Conservation (phyloP, 2,888 invertebrate species). For the Rotaria magnacalcarata region DNA sequence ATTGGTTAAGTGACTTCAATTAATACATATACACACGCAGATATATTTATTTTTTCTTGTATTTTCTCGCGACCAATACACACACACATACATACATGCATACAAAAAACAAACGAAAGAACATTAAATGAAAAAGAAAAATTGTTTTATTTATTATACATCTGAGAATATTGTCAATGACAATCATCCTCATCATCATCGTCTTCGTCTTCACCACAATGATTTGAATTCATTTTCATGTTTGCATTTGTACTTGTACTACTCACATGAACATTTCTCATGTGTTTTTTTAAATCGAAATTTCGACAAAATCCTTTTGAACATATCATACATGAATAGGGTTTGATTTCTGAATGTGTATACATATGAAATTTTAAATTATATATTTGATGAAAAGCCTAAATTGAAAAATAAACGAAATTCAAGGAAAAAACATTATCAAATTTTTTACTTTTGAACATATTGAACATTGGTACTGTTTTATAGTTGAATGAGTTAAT, state of each 20-base stretch:
- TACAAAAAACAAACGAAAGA: background rate
- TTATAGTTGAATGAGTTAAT: constrained; percentile 72
- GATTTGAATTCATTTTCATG: background rate
- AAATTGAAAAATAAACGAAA: background rate
- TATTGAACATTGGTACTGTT: constrained; percentile 88
- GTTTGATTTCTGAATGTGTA: constrained; percentile 94
- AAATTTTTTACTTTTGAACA: constrained; percentile 66
- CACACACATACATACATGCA: background rate
- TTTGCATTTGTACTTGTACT: background rate
- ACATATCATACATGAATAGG: constrained; percentile 75
- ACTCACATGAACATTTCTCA: constrained; percentile 76
- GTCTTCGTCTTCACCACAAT: background rate
- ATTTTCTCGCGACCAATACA: background rate
- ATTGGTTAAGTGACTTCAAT: constrained; percentile 31
- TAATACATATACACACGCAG: constrained; percentile 26
- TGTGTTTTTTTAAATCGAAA: constrained; percentile 95
- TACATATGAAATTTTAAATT: constrained; percentile 98
- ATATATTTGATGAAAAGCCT: constrained; percentile 77
- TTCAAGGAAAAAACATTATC: too few species aligned
- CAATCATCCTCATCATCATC: constrained; percentile 3
- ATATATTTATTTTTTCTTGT: background rate
- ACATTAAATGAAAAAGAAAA: constrained; percentile 7
- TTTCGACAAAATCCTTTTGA: constrained; percentile 84
- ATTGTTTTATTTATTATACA: background rate
- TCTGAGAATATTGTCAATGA: background rate